Conservation (phyloP, 2,113 vertebrate species). For the Propithecus coquereli region DNA sequence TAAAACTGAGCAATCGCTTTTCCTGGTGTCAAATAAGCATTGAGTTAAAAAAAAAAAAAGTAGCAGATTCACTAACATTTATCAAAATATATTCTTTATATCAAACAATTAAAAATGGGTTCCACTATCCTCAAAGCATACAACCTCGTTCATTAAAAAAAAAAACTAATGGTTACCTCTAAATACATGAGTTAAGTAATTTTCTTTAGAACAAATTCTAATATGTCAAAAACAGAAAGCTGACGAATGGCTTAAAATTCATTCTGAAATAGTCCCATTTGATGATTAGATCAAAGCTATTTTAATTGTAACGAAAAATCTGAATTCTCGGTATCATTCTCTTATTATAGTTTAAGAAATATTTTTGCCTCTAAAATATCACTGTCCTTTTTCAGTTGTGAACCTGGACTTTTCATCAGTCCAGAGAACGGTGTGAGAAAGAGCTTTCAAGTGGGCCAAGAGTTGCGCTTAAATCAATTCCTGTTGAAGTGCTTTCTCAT, state of each 20-base stretch:
- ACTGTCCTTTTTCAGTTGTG: background rate
- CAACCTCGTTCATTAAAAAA: background rate
- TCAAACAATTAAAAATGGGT: conserved; percentile 28
- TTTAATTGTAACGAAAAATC: conserved; percentile 29
- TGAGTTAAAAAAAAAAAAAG: background rate
- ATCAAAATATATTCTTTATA: background rate
- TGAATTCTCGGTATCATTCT: background rate
- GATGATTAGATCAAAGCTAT: background rate
- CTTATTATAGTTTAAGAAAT: background rate
- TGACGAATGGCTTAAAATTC: background rate
- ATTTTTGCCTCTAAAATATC: conserved; percentile 9
- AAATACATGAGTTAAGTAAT: background rate
- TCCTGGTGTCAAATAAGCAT: conserved; percentile 29
- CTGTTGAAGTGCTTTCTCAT: conserved; percentile 54
- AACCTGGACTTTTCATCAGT: conserved; percentile 35
- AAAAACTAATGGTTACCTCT: background rate
- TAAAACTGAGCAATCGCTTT: conserved; percentile 15
- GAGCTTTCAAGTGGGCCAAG: background rate
- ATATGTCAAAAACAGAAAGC: background rate
- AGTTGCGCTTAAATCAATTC: conserved; percentile 33
- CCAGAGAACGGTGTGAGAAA: conserved; percentile 15
- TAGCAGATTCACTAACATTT: background rate
- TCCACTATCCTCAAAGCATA: background rate
- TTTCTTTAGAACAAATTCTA: conserved; percentile 1
- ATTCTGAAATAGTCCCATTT: background rate